A percentile compares a stretch with the other conserved stretches of the same genome.
phyloP scores from a whole-genome alignment of 2,888 invertebrate species.

The Agrypnus murinus region DNA sequence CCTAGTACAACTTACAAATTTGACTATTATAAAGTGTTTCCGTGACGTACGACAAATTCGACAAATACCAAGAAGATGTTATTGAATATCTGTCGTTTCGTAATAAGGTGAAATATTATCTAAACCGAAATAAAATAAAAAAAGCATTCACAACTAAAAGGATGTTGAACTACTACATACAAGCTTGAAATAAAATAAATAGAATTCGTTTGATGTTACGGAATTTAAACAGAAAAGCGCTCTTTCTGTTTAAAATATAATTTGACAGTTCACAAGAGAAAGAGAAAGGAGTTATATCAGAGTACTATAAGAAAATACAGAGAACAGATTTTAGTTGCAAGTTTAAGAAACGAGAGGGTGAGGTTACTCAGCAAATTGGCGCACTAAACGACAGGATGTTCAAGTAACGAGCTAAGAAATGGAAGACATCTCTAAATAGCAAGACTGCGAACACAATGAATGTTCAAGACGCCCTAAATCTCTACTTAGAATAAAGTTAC shows the following conservation, averaged over 20 bases:
- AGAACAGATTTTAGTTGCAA: constrained; percentile 45
- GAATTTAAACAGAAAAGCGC: constrained; percentile 19
- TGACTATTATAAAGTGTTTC: background rate
- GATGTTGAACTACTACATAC: background rate
- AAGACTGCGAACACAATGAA: constrained; percentile 42
- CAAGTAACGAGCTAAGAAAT: constrained; percentile 66
- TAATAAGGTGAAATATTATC: constrained; percentile 6
- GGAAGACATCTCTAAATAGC: constrained; percentile 64
- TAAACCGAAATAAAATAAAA: no score
- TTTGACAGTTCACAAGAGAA: constrained; percentile 23
- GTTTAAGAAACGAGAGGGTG: constrained; percentile 46
- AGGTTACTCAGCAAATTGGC: constrained; percentile 67
- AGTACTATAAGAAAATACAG: constrained; percentile 19
- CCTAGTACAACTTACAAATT: background rate
- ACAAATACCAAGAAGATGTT: background rate
- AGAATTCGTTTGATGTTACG: constrained; percentile 11
- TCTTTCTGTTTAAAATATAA: constrained; percentile 1
- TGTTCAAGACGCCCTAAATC: constrained; percentile 35
- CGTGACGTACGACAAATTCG: background rate
- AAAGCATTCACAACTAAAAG: no score
- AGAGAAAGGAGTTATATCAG: constrained; percentile 23
- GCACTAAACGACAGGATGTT: constrained; percentile 66
- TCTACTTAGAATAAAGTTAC: constrained; percentile 44
- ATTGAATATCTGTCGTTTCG: background rate
- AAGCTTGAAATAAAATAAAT: background rate